These are phyloP conservation scores for Cheiracanthium punctorium DNA, from an alignment of 2,888 invertebrate genomes.

Conservation along the genomic window DNA sequence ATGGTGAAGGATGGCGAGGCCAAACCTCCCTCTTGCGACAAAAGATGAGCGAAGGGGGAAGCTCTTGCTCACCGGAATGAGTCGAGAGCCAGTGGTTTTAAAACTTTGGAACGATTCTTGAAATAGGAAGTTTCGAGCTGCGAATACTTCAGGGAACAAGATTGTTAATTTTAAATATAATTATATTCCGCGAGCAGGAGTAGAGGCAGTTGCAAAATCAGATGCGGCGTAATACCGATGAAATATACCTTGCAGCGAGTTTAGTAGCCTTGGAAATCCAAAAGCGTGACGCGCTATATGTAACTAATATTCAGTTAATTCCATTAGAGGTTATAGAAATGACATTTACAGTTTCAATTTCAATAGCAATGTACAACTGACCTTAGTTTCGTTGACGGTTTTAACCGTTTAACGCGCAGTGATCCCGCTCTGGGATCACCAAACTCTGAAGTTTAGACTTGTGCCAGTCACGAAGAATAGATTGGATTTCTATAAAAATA, in stretches of 20 bases:
- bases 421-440: too few species aligned
- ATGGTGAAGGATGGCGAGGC: neutral
- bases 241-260: neutral
- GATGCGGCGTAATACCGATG: neutral
- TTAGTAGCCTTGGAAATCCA: neutral
- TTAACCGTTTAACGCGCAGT: too few species aligned
- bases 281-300: neutral
- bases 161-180: slow-evolving; percentile 15
- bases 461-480: too few species aligned
- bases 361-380: too few species aligned
- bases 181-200: neutral
- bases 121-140: neutral
- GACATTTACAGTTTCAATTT: too few species aligned
- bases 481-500: too few species aligned
- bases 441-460: too few species aligned
- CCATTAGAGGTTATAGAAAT: too few species aligned
- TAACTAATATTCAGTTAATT: neutral
- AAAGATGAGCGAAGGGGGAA: neutral
- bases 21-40: too few species aligned
- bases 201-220: neutral
- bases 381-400: too few species aligned
- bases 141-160: neutral
- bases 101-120: neutral
- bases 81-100: slow-evolving; percentile 2
- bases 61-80: neutral